A percentile compares a stretch with the other conserved stretches of the same genome.
Evolutionary conservation across 2,888 invertebrate species (phyloP).

Genomic region (Eupsilia transversa): DNA sequence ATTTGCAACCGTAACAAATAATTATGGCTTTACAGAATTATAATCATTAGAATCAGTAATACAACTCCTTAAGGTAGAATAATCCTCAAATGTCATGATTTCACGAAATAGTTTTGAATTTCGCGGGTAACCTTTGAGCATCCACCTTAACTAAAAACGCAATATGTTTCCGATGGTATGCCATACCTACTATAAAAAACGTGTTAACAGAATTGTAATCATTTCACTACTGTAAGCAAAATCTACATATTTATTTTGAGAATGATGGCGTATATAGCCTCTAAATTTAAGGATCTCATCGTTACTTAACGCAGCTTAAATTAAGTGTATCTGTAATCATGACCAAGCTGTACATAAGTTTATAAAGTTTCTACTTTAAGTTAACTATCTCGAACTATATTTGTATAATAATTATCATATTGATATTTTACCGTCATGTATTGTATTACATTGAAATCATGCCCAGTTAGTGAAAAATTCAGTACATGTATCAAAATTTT

Average conservation of each 20-base stretch:
- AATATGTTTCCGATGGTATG: background rate
- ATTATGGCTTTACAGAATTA: no score
- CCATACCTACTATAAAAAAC: background rate
- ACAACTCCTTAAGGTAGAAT: no score
- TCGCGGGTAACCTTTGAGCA: no score
- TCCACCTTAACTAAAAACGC: background rate
- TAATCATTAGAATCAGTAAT: no score
- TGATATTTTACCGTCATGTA: slow-evolving; percentile 2
- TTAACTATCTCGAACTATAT: slow-evolving; percentile 15
- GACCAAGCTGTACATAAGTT: slow-evolving; percentile 59
- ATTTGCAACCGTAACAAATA: no score
- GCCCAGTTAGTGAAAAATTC: slow-evolving; percentile 1
- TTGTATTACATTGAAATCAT: slow-evolving; percentile 13
- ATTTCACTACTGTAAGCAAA: background rate
- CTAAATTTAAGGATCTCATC: slow-evolving; percentile 62
- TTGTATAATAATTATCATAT: slow-evolving; percentile 17
- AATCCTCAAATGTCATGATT: no score
- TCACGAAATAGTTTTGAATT: no score
- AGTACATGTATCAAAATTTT: slow-evolving; percentile 3
- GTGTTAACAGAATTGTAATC: slow-evolving; percentile 14
- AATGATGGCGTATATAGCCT: slow-evolving; percentile 45
- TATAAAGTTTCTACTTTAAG: slow-evolving; percentile 36
- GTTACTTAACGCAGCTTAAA: slow-evolving; percentile 60
- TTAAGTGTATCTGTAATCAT: slow-evolving; percentile 53
- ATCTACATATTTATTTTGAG: slow-evolving; percentile 57